A percentile compares a stretch with the other conserved stretches of the same genome.
These are phyloP conservation scores for Anadara kagoshimensis DNA, from an alignment of 1,140 invertebrate genomes.

Conservation along the genomic window DNA sequence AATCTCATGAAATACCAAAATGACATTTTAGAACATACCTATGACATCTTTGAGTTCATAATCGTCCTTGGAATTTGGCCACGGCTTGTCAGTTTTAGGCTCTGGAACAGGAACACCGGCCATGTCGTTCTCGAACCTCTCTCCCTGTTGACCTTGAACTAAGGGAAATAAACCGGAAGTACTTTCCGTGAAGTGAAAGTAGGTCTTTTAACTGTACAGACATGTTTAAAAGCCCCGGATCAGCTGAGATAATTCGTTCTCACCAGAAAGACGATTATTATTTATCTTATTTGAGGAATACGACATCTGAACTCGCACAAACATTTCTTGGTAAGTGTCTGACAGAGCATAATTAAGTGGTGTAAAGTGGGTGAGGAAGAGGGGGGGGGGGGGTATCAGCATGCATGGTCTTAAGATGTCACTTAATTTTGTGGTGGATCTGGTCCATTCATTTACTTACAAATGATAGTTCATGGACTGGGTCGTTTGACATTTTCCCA, in stretches of 20 bases:
- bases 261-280: constrained; percentile 55
- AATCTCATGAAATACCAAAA: background rate
- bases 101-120: background rate
- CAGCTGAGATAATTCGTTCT: constrained; percentile 49
- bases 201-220: background rate
- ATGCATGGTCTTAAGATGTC: background rate
- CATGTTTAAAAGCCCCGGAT: constrained; percentile 48
- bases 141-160: constrained; percentile 27
- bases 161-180: constrained; percentile 15
- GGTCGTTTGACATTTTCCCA: too few species aligned
- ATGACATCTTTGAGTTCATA: constrained; percentile 97
- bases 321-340: constrained; percentile 14
- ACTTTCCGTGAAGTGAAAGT: constrained; percentile 2
- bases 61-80: constrained; percentile 94
- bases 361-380: background rate
- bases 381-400: background rate
- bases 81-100: constrained; percentile 69
- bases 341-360: background rate
- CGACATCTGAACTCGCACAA: constrained; percentile 22
- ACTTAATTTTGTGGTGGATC: background rate
- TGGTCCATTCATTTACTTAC: too few species aligned
- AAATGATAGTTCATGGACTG: too few species aligned
- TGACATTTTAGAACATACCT: constrained; percentile 78
- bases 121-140: background rate
- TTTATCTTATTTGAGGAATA: constrained; percentile 30